A percentile compares a stretch with the other conserved stretches of the same genome.
Conservation (phyloP, 1,140 invertebrate genomes). For the Melipona quadrifasciata region DNA sequence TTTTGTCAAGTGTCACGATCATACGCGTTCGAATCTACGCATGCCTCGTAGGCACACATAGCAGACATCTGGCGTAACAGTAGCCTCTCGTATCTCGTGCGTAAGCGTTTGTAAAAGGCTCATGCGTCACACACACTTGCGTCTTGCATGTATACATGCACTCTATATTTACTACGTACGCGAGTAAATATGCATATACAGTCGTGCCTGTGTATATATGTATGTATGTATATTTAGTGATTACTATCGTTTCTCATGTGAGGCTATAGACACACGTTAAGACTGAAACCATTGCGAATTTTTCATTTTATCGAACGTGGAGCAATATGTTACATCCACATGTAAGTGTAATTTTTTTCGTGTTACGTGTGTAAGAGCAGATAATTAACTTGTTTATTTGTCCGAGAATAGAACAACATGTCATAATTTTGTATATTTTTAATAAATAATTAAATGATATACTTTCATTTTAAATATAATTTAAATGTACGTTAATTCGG, state of each 20-base stretch:
- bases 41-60: slow-evolving; percentile 43
- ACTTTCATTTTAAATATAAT: no score
- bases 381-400: no score
- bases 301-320: background rate
- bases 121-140: slow-evolving; percentile 29
- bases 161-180: slow-evolving; percentile 6
- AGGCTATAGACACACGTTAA: no score
- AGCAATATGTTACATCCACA: background rate
- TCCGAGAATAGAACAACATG: no score
- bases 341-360: background rate
- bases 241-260: no score
- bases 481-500: no score
- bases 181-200: background rate
- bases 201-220: background rate
- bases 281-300: background rate
- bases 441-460: no score
- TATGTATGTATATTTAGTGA: no score
- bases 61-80: slow-evolving; percentile 61
- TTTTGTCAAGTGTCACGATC: slow-evolving; percentile 33
- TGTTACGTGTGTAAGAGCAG: background rate
- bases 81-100: slow-evolving; percentile 44
- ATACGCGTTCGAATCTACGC: slow-evolving; percentile 41
- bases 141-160: background rate
- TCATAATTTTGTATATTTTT: no score
- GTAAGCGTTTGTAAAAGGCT: slow-evolving; percentile 47